Conservation (phyloP, 2,797 vertebrate species). For the Avahi laniger region DNA sequence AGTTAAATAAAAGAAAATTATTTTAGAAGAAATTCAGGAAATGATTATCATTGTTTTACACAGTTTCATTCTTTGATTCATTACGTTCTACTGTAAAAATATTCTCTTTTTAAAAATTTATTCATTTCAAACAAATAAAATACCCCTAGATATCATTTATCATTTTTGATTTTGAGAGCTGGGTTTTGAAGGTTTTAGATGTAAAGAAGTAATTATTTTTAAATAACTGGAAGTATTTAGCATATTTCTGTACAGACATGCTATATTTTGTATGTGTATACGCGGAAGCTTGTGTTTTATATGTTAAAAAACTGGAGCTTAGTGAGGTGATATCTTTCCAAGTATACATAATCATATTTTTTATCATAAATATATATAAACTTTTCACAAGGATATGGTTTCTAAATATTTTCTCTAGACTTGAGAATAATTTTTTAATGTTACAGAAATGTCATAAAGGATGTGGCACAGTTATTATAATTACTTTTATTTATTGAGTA, state of each 20-base stretch:
- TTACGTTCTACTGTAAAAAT: neutral
- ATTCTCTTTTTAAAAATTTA: neutral
- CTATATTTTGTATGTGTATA: neutral
- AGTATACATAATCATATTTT: neutral
- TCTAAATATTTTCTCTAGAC: conserved; percentile 29
- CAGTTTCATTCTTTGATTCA: neutral
- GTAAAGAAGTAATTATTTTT: conserved; percentile 40
- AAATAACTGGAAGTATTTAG: neutral
- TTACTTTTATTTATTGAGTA: neutral
- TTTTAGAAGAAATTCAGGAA: conserved; percentile 29
- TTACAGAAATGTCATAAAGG: neutral
- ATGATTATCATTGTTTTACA: neutral
- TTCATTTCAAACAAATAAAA: conserved; percentile 46
- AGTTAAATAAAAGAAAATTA: neutral
- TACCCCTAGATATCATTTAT: neutral
- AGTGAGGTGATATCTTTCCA: neutral
- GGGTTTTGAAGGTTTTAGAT: conserved; percentile 12
- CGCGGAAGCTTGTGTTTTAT: neutral
- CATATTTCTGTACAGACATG: neutral
- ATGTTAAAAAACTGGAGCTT: conserved; percentile 19
- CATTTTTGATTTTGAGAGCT: neutral
- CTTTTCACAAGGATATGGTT: neutral
- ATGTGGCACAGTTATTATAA: neutral
- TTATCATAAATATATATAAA: neutral
- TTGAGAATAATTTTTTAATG: neutral